Percentiles rank a stretch among this genome's conserved stretches.
Conservation (phyloP, 1,140 invertebrate species). For the Ceratina australensis region DNA sequence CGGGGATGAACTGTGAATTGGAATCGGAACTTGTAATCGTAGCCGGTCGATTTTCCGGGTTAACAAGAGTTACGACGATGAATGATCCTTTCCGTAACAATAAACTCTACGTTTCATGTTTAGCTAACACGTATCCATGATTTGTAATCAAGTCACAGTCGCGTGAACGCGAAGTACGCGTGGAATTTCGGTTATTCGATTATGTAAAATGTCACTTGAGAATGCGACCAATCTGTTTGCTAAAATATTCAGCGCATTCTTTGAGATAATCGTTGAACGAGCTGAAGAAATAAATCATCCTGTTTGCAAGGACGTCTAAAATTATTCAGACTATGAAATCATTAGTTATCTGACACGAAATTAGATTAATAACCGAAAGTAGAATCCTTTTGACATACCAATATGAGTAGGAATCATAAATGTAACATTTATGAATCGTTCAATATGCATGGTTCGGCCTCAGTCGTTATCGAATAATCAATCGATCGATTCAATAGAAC, state of each 20-base stretch:
- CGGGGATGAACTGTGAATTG: neutral
- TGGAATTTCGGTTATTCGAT: too few species aligned
- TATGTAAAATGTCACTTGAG: too few species aligned
- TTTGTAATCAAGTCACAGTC: too few species aligned
- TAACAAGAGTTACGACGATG: conserved; percentile 25
- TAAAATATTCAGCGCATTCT: too few species aligned
- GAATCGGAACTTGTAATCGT: conserved; percentile 30
- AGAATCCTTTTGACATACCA: neutral
- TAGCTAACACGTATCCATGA: too few species aligned
- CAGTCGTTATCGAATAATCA: conserved; percentile 10
- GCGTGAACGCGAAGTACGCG: too few species aligned
- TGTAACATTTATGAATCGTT: conserved; percentile 29
- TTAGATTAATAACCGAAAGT: neutral
- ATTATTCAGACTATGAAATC: neutral
- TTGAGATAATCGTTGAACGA: too few species aligned
- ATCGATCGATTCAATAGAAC: conserved; percentile 36
- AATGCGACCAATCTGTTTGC: too few species aligned
- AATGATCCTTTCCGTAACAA: neutral
- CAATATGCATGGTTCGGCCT: neutral
- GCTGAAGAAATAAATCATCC: too few species aligned
- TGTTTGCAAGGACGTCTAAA: too few species aligned
- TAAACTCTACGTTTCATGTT: too few species aligned
- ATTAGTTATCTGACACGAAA: neutral
- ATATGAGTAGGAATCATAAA: neutral
- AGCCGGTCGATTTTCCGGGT: conserved; percentile 6